phyloP scores from a whole-genome alignment of 2,888 invertebrate species.

The Leptinotarsa tumamoca region DNA sequence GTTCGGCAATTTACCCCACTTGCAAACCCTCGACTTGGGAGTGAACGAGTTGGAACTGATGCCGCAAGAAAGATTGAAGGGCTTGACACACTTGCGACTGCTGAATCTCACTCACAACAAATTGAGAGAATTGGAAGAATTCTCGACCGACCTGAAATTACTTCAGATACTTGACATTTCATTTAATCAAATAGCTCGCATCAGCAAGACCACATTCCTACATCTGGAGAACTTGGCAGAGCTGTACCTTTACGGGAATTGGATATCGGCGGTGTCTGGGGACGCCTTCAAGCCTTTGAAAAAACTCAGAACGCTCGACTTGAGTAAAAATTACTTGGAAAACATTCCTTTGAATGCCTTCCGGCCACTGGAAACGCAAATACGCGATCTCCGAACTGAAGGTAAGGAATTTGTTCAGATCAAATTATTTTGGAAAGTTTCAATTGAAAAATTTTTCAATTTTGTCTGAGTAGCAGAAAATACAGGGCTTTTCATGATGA shows the following conservation, averaged over 20 bases:
- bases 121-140: slow-evolving; percentile 84
- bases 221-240: slow-evolving; percentile 82
- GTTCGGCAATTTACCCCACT: slow-evolving; percentile 80
- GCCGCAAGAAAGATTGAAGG: slow-evolving; percentile 86
- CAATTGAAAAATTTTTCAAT: background rate
- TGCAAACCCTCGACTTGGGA: slow-evolving; percentile 84
- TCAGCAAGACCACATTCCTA: slow-evolving; percentile 81
- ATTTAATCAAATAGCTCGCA: slow-evolving; percentile 83
- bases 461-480: no score
- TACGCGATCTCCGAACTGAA: slow-evolving; percentile 81
- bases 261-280: slow-evolving; percentile 81
- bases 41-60: slow-evolving; percentile 85
- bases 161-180: slow-evolving; percentile 86
- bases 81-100: slow-evolving; percentile 77
- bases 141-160: slow-evolving; percentile 81
- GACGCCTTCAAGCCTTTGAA: slow-evolving; percentile 83
- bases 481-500: no score
- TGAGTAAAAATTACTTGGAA: slow-evolving; percentile 87
- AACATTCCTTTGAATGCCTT: slow-evolving; percentile 83
- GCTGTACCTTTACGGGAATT: slow-evolving; percentile 84
- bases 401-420: slow-evolving; percentile 71
- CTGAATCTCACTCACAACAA: slow-evolving; percentile 88
- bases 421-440: background rate
- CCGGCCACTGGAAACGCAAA: slow-evolving; percentile 83
- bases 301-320: slow-evolving; percentile 80